Evolutionary conservation across 2,113 vertebrate species (phyloP).

Genomic region (Limnothrissa miodon): DNA sequence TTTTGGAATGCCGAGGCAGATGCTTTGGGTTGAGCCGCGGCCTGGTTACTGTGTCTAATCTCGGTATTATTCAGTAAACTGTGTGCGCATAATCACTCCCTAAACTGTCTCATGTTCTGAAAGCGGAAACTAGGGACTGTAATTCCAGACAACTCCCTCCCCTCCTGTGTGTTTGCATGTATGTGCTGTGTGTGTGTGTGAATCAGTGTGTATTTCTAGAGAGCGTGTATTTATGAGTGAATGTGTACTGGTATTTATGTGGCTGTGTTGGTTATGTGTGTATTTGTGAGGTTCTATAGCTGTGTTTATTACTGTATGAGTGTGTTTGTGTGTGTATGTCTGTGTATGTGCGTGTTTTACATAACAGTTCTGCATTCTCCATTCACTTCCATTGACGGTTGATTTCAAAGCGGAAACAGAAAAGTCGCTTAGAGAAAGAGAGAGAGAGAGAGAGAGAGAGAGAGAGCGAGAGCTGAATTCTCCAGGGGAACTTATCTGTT

Average conservation of each 20-base stretch:
- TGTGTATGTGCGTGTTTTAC: slow-evolving; percentile 40
- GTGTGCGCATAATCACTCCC: slow-evolving; percentile 62
- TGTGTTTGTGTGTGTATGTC: neutral
- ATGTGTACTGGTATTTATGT: neutral
- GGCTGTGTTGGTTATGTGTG: neutral
- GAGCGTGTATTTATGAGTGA: neutral
- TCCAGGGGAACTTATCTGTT: slow-evolving; percentile 48
- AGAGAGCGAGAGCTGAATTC: neutral
- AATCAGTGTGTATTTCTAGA: neutral
- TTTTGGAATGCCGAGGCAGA: slow-evolving; percentile 58
- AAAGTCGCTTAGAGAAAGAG: slow-evolving; percentile 30
- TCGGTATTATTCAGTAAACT: slow-evolving; percentile 62
- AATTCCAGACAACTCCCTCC: slow-evolving; percentile 40
- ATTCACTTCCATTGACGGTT: slow-evolving; percentile 38
- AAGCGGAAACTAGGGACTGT: slow-evolving; percentile 51
- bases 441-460: neutral
- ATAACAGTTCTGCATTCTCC: slow-evolving; percentile 51
- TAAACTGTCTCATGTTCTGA: slow-evolving; percentile 53
- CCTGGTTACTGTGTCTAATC: slow-evolving; percentile 63
- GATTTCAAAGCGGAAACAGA: slow-evolving; percentile 44
- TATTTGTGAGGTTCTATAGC: neutral
- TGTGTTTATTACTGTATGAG: neutral
- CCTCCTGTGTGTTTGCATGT: slow-evolving; percentile 29
- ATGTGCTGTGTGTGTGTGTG: neutral
- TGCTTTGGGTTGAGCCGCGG: slow-evolving; percentile 63